Conservation (phyloP, 1,140 invertebrate species). For the Hylyphantes graminicola region DNA sequence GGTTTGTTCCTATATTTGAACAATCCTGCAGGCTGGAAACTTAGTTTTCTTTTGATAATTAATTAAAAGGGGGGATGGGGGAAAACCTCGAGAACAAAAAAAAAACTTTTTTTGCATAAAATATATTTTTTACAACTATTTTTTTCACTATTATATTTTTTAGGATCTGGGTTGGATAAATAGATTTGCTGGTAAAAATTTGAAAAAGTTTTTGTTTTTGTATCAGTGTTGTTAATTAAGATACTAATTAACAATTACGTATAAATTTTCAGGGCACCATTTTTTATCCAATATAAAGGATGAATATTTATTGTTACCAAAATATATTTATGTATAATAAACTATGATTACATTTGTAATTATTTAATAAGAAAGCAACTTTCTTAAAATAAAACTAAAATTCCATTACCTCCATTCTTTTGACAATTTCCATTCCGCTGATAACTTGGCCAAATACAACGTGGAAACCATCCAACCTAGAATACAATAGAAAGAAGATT, state of each 20-base stretch:
- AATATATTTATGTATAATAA: not conserved
- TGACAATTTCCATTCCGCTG: constrained; percentile 89
- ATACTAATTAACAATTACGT: not conserved
- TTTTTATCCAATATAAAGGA: not conserved
- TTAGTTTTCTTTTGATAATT: too few species aligned
- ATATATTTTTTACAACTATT: too few species aligned
- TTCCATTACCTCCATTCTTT: constrained; percentile 81
- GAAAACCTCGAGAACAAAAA: too few species aligned
- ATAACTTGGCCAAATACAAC: constrained; percentile 95
- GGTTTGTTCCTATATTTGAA: too few species aligned
- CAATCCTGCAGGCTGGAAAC: too few species aligned
- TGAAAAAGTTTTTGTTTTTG: too few species aligned
- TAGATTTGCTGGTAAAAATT: too few species aligned
- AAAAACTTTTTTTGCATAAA: too few species aligned
- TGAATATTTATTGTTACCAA: not conserved
- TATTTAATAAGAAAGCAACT: not conserved
- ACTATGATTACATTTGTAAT: not conserved
- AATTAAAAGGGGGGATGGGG: too few species aligned
- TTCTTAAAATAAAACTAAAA: not conserved
- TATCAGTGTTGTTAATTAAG: not conserved
- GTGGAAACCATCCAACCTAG: constrained; percentile 88
- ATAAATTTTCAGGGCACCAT: not conserved
- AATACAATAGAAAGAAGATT: not conserved
- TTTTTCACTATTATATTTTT: too few species aligned
- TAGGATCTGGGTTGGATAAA: too few species aligned